These are phyloP conservation scores for Pseudomyrmex flavicornis DNA, from an alignment of 1,140 invertebrate species.

Conservation along the genomic window DNA sequence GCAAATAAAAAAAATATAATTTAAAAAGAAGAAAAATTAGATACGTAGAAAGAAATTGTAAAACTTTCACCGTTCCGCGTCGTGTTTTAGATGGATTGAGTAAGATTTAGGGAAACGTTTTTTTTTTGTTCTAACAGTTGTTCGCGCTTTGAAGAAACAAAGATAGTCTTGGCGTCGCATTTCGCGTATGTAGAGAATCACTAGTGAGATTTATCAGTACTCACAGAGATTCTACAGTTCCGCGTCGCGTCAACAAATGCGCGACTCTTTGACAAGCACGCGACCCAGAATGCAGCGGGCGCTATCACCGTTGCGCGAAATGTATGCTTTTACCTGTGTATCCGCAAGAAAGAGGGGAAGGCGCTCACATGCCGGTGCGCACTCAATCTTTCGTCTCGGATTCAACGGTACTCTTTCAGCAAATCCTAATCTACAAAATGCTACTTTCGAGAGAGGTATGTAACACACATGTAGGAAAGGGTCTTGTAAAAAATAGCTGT, in stretches of 20 bases:
- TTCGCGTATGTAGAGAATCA: slow-evolving; percentile 3
- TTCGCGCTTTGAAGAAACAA: neutral
- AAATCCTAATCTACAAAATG: slow-evolving; percentile 68
- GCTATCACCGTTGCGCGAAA: slow-evolving; percentile 64
- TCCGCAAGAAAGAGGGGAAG: neutral
- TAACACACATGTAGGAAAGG: slow-evolving; percentile 44
- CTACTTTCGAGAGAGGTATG: slow-evolving; percentile 60
- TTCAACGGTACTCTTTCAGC: slow-evolving; percentile 67
- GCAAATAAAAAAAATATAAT: neutral
- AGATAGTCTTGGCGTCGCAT: slow-evolving; percentile 1
- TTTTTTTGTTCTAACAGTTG: neutral
- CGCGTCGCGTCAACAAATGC: slow-evolving; percentile 22
- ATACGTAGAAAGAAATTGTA: too few relatives aligned
- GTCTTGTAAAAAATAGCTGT: slow-evolving; percentile 8
- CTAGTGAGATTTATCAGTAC: slow-evolving; percentile 38
- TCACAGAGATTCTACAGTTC: slow-evolving; percentile 24
- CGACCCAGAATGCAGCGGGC: slow-evolving; percentile 74
- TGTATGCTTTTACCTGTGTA: slow-evolving; percentile 17
- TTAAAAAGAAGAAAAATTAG: neutral
- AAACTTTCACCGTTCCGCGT: neutral
- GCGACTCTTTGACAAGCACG: slow-evolving; percentile 69
- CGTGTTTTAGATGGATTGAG: neutral
- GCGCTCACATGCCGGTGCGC: neutral
- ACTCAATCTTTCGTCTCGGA: slow-evolving; percentile 47
- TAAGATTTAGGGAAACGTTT: neutral